A percentile compares a stretch with the other conserved stretches of the same genome.
phyloP scores from a whole-genome alignment of 2,888 invertebrate species.

The Coremacera marginata region DNA sequence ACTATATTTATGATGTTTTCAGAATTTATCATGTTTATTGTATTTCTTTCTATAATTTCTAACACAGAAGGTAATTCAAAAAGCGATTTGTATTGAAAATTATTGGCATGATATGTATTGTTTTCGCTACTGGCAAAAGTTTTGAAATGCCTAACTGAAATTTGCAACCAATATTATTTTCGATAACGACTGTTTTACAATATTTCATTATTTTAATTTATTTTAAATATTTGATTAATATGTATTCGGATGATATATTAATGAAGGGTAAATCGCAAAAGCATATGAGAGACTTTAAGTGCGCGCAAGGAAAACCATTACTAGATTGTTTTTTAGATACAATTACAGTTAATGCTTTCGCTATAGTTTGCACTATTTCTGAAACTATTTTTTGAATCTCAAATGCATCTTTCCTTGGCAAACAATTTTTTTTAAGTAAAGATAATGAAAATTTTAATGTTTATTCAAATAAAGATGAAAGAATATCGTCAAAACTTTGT shows the following conservation, averaged over 20 bases:
- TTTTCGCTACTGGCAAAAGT: conserved; percentile 19
- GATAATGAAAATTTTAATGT: not conserved
- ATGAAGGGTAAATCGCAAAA: conserved; percentile 34
- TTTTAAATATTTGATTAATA: conserved; percentile 34
- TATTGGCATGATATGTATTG: conserved; percentile 32
- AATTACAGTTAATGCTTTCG: too few relatives aligned
- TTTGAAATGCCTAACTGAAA: conserved; percentile 29
- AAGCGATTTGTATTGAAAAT: too few relatives aligned
- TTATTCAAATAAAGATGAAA: not conserved
- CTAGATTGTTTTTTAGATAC: too few relatives aligned
- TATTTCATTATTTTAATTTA: conserved; percentile 26
- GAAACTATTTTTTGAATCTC: too few relatives aligned
- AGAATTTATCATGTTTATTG: not conserved
- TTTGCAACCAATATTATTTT: conserved; percentile 24
- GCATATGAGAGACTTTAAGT: too few relatives aligned
- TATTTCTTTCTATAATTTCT: not conserved
- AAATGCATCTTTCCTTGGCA: too few relatives aligned
- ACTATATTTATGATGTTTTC: conserved; percentile 22
- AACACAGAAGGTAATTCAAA: conserved; percentile 26
- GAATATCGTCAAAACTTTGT: too few relatives aligned
- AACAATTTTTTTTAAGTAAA: too few relatives aligned
- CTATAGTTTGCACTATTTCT: too few relatives aligned
- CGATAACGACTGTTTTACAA: conserved; percentile 29
- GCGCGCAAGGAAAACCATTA: too few relatives aligned
- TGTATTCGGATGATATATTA: conserved; percentile 35